phyloP scores from a whole-genome alignment of 2,797 vertebrate species.

The Glyptemys insculpta region DNA sequence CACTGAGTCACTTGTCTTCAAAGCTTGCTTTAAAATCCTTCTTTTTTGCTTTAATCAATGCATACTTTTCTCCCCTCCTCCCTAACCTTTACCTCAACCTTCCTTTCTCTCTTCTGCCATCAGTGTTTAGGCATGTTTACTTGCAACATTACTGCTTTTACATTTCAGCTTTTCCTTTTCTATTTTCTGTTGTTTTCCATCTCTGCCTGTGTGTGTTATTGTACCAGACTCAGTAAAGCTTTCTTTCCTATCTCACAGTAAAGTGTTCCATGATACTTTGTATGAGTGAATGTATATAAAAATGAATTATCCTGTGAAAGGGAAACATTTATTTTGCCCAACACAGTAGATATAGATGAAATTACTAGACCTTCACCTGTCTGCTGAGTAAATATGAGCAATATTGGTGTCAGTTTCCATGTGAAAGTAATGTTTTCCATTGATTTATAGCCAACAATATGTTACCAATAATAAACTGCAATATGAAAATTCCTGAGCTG shows the following conservation, averaged over 20 bases:
- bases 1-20: background rate
- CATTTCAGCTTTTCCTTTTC: background rate
- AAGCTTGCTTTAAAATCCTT: background rate
- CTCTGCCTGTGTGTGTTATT: conserved; percentile 10
- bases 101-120: background rate
- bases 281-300: conserved; percentile 48
- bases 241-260: conserved; percentile 43
- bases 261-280: conserved; percentile 49
- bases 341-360: conserved; percentile 36
- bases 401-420: conserved; percentile 47
- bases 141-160: background rate
- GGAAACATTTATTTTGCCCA: conserved; percentile 71
- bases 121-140: background rate
- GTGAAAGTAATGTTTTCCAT: conserved; percentile 39
- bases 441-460: conserved; percentile 53
- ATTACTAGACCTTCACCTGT: conserved; percentile 39
- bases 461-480: conserved; percentile 31
- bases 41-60: background rate
- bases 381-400: conserved; percentile 46
- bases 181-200: background rate
- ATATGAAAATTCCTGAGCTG: conserved; percentile 33
- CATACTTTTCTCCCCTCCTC: background rate
- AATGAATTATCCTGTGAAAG: conserved; percentile 45
- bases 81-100: background rate
- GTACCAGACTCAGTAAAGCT: background rate